Evolutionary conservation across 1,140 invertebrate species (phyloP), one percentile per base, ranked within the genome.

Genomic region (Heliconius melpomene): DNA sequence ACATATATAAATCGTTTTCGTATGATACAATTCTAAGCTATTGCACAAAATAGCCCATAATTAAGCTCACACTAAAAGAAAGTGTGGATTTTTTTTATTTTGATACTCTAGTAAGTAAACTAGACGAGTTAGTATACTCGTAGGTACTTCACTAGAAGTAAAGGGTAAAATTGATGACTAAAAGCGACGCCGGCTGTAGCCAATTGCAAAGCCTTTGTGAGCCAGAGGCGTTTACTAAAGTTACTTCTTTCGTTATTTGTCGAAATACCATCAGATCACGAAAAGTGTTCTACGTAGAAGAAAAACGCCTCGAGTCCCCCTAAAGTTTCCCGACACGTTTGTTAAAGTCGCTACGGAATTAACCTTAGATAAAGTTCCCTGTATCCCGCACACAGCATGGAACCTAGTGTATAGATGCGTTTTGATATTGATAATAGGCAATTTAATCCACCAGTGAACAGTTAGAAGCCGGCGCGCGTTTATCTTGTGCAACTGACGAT

Each of bases 161-260:
- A 86, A 87, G 82, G 84, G 82, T 90, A 90, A 91, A 85, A 66
- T 66, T 66, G 60, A 66, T 85, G 87, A 85, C 84, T 87, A 88
- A 88, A 90, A 86, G 83, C 86, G 79, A 84, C 87, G 80, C 90
- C 91, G 87, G 89, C 84, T 93, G 90, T 85, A 85, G 85, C 86
- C 85, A 90, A 92, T 92, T 89, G 89, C 90, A 86, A 87, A 88
- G 87, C 90, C 88, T 87, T 81, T 81, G 79, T 75, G 85, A 83
- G 87, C 86, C 83, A 75, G 78, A 79, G 85, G 88, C 87, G 84
- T 82, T 91, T 87, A 85, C 85, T 87, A 79, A 79, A 88, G 85
- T 88, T 86, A 84, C 82, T 88, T 81, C 87, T 84, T 91, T 91
- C 91, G 91, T 93, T 90, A 93, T 93, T 92, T 89, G 89, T 88